phyloP scores from a whole-genome alignment of 2,797 vertebrate species.

The Aeoliscus strigatus region DNA sequence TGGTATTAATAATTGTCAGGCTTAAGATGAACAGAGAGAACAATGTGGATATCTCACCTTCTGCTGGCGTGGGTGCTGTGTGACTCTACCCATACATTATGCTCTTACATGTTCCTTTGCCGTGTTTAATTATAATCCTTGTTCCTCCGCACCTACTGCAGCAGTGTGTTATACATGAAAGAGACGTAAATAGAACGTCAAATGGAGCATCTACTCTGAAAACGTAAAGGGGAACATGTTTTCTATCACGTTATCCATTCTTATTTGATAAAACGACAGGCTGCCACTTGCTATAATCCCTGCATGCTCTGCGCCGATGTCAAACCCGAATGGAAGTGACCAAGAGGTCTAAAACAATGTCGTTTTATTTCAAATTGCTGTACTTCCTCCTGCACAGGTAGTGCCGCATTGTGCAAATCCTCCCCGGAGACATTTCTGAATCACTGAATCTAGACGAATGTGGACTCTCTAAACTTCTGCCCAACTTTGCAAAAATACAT shows the following conservation, averaged over 20 bases:
- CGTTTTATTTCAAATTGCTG: slow-evolving; percentile 21
- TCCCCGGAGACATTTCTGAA: not conserved
- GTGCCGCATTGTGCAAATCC: too few species aligned
- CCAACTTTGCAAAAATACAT: slow-evolving; percentile 46
- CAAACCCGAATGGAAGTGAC: slow-evolving; percentile 35
- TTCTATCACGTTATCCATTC: not conserved
- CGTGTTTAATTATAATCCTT: slow-evolving; percentile 3
- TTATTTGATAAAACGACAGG: slow-evolving; percentile 45
- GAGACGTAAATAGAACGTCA: slow-evolving; percentile 6
- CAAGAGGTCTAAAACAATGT: slow-evolving; percentile 21
- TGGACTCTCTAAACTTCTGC: slow-evolving; percentile 26
- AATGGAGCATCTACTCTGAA: slow-evolving; percentile 15
- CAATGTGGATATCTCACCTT: not conserved
- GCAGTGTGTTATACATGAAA: not conserved
- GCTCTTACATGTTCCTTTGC: not conserved
- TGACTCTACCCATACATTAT: slow-evolving; percentile 1
- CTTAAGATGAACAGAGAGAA: not conserved
- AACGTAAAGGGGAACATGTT: slow-evolving; percentile 1
- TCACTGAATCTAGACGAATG: slow-evolving; percentile 13
- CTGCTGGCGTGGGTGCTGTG: not conserved
- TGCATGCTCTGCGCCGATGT: slow-evolving; percentile 10
- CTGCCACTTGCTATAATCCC: slow-evolving; percentile 36
- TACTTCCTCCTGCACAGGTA: not conserved
- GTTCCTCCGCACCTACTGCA: not conserved
- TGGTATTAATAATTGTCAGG: not conserved